Percentiles rank a stretch among this genome's conserved stretches.
phyloP scores from a whole-genome alignment of 2,888 invertebrate species.

The Leucoma salicis region DNA sequence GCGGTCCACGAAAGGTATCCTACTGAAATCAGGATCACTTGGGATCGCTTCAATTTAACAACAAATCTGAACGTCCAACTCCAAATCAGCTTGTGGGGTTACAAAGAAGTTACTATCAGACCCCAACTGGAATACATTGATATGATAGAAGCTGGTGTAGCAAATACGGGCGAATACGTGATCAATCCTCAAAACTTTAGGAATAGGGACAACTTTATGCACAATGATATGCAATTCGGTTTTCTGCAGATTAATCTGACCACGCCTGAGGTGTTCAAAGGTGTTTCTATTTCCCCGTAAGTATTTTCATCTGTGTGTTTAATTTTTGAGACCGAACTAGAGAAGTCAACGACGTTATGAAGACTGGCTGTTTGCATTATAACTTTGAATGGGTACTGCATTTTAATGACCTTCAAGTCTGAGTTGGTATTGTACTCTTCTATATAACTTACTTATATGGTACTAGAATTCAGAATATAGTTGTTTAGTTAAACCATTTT shows the following conservation, averaged over 20 bases:
- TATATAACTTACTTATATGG: too few species aligned
- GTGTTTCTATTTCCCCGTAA: slow-evolving; percentile 88
- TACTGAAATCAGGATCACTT: slow-evolving; percentile 88
- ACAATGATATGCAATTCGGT: slow-evolving; percentile 90
- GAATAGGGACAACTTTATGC: slow-evolving; percentile 85
- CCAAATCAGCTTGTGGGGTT: slow-evolving; percentile 94
- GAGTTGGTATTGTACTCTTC: too few species aligned
- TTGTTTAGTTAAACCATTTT: too few species aligned
- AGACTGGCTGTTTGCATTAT: too few species aligned
- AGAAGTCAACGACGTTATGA: too few species aligned
- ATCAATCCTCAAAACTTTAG: slow-evolving; percentile 89
- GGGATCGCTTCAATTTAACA: slow-evolving; percentile 94
- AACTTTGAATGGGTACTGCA: too few species aligned
- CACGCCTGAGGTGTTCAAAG: slow-evolving; percentile 85
- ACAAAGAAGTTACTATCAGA: slow-evolving; percentile 90
- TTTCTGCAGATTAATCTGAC: slow-evolving; percentile 94
- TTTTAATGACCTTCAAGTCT: too few species aligned
- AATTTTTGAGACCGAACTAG: too few species aligned
- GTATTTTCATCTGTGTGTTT: slow-evolving; percentile 47
- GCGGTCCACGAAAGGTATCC: slow-evolving; percentile 88
- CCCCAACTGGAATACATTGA: slow-evolving; percentile 93
- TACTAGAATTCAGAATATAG: too few species aligned
- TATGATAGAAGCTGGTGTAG: slow-evolving; percentile 84
- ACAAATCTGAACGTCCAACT: slow-evolving; percentile 88
- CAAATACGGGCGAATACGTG: slow-evolving; percentile 87